These are phyloP conservation scores for Volucella bombylans DNA, from an alignment of 2,888 invertebrate species.

Conservation along the genomic window DNA sequence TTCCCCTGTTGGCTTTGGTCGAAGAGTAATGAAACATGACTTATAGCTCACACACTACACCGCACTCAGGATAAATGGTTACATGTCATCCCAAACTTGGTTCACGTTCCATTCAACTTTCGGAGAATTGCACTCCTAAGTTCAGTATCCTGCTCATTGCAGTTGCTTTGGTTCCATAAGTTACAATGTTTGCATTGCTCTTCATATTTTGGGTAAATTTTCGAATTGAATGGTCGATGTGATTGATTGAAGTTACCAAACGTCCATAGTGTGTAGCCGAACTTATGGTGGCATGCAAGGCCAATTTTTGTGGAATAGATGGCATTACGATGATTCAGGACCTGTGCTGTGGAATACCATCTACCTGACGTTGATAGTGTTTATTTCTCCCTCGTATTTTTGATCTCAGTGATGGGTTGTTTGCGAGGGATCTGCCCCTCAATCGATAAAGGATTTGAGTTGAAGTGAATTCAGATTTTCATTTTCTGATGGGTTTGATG, in stretches of 20 bases:
- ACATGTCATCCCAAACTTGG: slow-evolving; percentile 27
- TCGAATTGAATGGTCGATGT: slow-evolving; percentile 45
- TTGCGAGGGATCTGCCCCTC: slow-evolving; percentile 10
- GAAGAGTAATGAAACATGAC: too few relatives aligned
- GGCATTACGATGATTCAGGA: neutral
- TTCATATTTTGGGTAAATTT: slow-evolving; percentile 47
- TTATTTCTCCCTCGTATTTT: neutral
- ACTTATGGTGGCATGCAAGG: slow-evolving; percentile 1
- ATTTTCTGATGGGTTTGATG: slow-evolving; percentile 1
- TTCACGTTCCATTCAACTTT: slow-evolving; percentile 26
- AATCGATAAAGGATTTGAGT: slow-evolving; percentile 23
- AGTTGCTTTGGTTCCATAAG: too few relatives aligned
- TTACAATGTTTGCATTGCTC: neutral
- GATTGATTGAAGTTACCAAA: slow-evolving; percentile 34
- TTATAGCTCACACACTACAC: neutral
- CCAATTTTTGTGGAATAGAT: slow-evolving; percentile 7
- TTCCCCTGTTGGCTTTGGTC: neutral
- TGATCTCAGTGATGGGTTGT: slow-evolving; percentile 7
- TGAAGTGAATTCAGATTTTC: neutral
- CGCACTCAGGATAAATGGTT: slow-evolving; percentile 7
- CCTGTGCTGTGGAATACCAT: neutral
- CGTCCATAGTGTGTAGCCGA: slow-evolving; percentile 14
- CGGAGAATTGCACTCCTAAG: slow-evolving; percentile 10
- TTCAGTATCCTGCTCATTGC: neutral
- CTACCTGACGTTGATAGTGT: slow-evolving; percentile 24